Base-by-base conservation (phyloP, 2,113 vertebrate genomes). In the Oenanthe melanoleuca region DNA sequence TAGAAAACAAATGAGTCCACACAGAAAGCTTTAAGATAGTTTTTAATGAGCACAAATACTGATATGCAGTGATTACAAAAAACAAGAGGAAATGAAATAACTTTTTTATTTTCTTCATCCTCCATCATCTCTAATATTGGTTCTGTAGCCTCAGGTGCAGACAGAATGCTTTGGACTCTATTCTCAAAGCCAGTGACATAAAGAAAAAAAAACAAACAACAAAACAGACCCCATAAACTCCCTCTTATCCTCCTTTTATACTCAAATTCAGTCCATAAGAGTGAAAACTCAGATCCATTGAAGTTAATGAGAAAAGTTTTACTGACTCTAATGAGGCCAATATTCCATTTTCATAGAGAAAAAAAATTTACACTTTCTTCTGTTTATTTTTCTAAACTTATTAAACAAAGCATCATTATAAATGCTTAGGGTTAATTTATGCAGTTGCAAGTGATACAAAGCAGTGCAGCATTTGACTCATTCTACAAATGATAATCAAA, bases 401-500 rank as follows among this genome's bases (percentile, higher is more conserved):
- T 78, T 90, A 87, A 72, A 72, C 5, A 70, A 80, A 29, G 4
- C 38, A 61, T 38, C 12, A 19, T 18, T 83, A 29, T 45, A 82
- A 87, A 82, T 19, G 33, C 10, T 61, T 57, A 52, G 19, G 45
- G 33, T 70, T 59, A 82, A 80, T 89, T 83, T 92, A 80, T 67
- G 34, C 31, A 91, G 20, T 52, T 86, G 31, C n/a, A 83, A n/a
- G 33, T 49, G 66, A 80, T 61, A 64, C 17, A 74, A 88, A 44
- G 55, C 17, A 53, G 60, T 22, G 33, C 18, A 83, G 64, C 88
- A 86, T 92, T 78, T 80, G 19, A 70, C 33, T 91, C 22, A 77
- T 52, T 88, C 59, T 86, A 23, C 69, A 94, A 93, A 72, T 25
- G n/a, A 34, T 26, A 91, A 33, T 77, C 59, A 93, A 93, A 89